phyloP scores from a whole-genome alignment of 2,797 vertebrate genomes.

The Sebastes iracundus region DNA sequence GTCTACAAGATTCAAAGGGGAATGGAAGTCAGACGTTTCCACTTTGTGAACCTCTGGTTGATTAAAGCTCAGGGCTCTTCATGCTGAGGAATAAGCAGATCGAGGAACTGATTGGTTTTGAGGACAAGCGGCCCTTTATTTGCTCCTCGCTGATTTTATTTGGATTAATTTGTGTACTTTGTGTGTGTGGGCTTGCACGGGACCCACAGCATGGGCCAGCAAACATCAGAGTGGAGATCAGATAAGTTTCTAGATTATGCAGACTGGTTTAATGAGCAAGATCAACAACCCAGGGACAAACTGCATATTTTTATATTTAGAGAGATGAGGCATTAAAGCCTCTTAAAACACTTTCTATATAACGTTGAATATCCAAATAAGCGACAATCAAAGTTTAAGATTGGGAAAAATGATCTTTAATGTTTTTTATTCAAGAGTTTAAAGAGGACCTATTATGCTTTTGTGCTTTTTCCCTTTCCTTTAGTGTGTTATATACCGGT shows the following conservation, averaged over 20 bases:
- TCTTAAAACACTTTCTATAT: neutral
- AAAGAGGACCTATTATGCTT: too few relatives aligned
- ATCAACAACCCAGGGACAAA: conserved; percentile 1
- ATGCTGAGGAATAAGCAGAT: conserved; percentile 34
- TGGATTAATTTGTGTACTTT: conserved; percentile 25
- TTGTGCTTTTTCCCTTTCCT: too few relatives aligned
- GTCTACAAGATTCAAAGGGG: neutral
- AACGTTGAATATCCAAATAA: neutral
- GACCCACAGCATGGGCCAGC: neutral
- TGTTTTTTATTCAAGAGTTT: neutral
- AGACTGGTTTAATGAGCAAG: conserved; percentile 8
- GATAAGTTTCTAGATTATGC: conserved; percentile 26
- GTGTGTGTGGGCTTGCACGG: neutral
- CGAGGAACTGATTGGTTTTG: conserved; percentile 50
- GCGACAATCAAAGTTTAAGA: neutral
- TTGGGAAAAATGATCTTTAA: neutral
- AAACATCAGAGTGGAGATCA: conserved; percentile 3
- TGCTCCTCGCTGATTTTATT: conserved; percentile 14
- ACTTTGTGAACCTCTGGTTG: conserved; percentile 28
- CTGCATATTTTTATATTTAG: neutral
- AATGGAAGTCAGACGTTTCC: conserved; percentile 22
- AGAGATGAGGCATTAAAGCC: neutral
- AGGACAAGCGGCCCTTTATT: conserved; percentile 13
- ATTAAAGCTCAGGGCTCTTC: conserved; percentile 21
- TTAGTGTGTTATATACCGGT: too few relatives aligned